Conservation (phyloP, 1,140 invertebrate species). For the Forficula auricularia region DNA sequence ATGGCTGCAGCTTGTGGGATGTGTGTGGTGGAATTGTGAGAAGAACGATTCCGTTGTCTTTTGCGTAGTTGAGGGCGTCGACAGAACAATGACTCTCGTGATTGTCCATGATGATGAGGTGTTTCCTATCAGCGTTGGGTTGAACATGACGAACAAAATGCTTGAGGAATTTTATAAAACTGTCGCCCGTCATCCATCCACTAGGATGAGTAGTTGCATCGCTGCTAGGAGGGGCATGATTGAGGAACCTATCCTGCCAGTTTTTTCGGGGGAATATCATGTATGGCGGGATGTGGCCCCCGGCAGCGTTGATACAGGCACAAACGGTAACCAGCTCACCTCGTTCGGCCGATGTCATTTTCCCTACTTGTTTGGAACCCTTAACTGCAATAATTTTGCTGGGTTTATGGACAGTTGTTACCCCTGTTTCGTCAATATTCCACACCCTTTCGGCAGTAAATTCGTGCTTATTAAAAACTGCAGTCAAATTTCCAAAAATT, state of each 20-base stretch:
- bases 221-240: conserved; percentile 21
- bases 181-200: conserved; percentile 25
- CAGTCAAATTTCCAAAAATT: conserved; percentile 3
- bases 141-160: conserved; percentile 17
- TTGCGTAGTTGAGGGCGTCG: conserved; percentile 17
- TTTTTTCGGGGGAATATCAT: conserved; percentile 25
- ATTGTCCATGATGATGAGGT: conserved; percentile 19
- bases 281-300: conserved; percentile 21
- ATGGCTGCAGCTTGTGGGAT: conserved; percentile 25
- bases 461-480: neutral
- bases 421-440: conserved; percentile 23
- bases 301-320: conserved; percentile 15
- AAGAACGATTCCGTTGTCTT: conserved; percentile 20
- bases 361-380: conserved; percentile 23
- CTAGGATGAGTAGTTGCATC: conserved; percentile 21
- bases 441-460: conserved; percentile 13
- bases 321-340: conserved; percentile 23
- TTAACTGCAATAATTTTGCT: conserved; percentile 22
- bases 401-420: conserved; percentile 28
- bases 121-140: too few species aligned
- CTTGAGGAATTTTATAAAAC: conserved; percentile 18
- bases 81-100: conserved; percentile 22
- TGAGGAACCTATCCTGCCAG: conserved; percentile 16
- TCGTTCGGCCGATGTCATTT: conserved; percentile 23
- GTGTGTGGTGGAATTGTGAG: conserved; percentile 20